These are phyloP conservation scores for Lepeophtheirus salmonis DNA, from an alignment of 1,140 invertebrate species.

Conservation along the genomic window DNA sequence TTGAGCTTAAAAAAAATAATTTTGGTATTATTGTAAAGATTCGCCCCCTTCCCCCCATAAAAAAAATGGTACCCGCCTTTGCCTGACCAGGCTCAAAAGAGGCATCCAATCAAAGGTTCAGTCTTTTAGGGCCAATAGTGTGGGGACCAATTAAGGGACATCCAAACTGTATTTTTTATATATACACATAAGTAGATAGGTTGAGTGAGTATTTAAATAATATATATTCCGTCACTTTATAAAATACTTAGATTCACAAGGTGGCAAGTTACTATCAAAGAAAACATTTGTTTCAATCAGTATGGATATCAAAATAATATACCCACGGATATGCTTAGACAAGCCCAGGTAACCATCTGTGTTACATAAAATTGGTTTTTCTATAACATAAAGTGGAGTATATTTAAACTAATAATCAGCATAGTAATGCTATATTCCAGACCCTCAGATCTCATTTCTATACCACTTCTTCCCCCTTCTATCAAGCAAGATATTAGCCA, in stretches of 20 bases:
- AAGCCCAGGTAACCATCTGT: neutral
- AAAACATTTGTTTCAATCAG: neutral
- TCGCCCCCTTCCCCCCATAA: too few relatives aligned
- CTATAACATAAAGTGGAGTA: neutral
- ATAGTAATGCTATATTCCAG: neutral
- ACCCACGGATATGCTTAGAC: neutral
- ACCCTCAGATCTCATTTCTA: neutral
- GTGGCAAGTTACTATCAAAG: neutral
- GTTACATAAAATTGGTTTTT: neutral
- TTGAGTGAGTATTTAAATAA: neutral
- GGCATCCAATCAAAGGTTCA: too few relatives aligned
- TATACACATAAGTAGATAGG: neutral
- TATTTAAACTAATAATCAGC: neutral
- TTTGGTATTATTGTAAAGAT: too few relatives aligned
- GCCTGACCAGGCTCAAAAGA: too few relatives aligned
- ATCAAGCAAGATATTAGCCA: neutral
- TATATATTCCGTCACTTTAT: neutral
- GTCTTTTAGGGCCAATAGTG: too few relatives aligned
- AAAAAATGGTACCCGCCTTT: too few relatives aligned
- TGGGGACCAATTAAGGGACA: too few relatives aligned
- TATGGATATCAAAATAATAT: neutral
- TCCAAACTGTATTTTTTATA: too few relatives aligned
- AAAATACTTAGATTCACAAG: neutral
- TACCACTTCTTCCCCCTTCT: neutral
- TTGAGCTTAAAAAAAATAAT: too few relatives aligned